Evolutionary conservation across 2,113 vertebrate genomes (phyloP), one percentile per base, ranked within the genome.

Genomic region (Lethenteron reissneri): DNA sequence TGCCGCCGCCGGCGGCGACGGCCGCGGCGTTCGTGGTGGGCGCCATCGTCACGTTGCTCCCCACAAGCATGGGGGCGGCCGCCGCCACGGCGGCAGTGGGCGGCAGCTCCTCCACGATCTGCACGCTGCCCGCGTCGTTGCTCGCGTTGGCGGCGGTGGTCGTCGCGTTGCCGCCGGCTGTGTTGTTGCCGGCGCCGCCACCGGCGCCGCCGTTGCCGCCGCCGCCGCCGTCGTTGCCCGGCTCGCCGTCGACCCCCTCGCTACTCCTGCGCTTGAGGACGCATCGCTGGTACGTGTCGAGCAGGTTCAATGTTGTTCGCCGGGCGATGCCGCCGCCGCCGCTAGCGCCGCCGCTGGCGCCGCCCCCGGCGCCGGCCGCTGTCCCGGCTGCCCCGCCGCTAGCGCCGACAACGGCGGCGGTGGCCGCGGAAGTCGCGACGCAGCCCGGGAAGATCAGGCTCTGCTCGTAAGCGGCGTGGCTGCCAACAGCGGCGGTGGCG

Each of bases 211-310:
- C 64, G n/a, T 17, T 25, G 10, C 64, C 64, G n/a, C 64, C 64
- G 25, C 64, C 64, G 64, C n/a, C 25, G n/a, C 25, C 64, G n/a
- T 68, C 64, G 64, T 68, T 68, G 41, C 41, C 41, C 41, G 41
- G 41, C 41, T 41, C 41, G 41, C 41, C 41, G 41, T 41, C 41
- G 41, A 41, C 41, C 41, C 41, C 41, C 83, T 99, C 92, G 79
- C 97, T 92, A 9, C 94, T 97, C 81, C 97, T 97, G 72, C 94
- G 88, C 78, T 99, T 99, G 85, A 95, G 88, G 81, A 92, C 90
- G 74, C 94, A 97, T 91, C 90, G 87, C 85, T 99, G 94, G 88
- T 99, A 99, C 75, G 91, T 97, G 77, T 97, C 92, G 73, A 97
- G 87, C 78, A 97, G 88, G 81, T 86, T 94, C 82, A 99, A 91